Evolutionary conservation across 37 sponge, comb jelly and placozoan species (phyloP).

Genomic region (Sycon ciliatum): DNA sequence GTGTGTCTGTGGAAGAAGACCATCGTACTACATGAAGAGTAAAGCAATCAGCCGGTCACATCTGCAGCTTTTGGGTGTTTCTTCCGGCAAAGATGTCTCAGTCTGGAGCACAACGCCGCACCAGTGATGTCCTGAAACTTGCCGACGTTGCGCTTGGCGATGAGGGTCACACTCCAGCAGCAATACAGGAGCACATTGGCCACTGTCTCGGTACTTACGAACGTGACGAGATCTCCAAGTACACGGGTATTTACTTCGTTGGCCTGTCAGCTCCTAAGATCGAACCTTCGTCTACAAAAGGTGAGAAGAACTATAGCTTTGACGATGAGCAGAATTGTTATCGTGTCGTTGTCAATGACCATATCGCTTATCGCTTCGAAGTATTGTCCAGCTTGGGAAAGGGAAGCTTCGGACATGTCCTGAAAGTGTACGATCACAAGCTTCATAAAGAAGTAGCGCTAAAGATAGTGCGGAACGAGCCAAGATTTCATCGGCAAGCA

Average conservation of each 20-base stretch:
- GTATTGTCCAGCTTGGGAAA: constrained; percentile 86
- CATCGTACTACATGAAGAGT: too few relatives aligned
- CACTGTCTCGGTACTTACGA: too few relatives aligned
- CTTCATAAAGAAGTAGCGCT: constrained; percentile 80
- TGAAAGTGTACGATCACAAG: constrained; percentile 93
- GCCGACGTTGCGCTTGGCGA: too few relatives aligned
- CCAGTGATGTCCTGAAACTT: too few relatives aligned
- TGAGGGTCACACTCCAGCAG: too few relatives aligned
- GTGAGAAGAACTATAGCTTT: constrained; percentile 65
- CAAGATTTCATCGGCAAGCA: constrained; percentile 90
- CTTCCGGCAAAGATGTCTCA: too few relatives aligned
- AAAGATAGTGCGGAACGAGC: constrained; percentile 92
- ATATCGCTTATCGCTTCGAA: constrained; percentile 89
- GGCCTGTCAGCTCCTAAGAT: constrained; percentile 87
- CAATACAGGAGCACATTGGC: too few relatives aligned
- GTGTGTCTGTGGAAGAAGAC: too few relatives aligned
- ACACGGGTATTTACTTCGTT: constrained; percentile 81
- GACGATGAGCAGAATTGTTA: constrained; percentile 90
- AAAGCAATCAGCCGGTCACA: too few relatives aligned
- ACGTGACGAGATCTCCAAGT: constrained; percentile 82
- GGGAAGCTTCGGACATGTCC: constrained; percentile 96
- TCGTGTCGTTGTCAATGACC: constrained; percentile 75
- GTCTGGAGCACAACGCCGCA: too few relatives aligned
- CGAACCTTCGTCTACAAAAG: constrained; percentile 63
- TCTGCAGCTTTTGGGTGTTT: too few relatives aligned